These are phyloP conservation scores for Clupea harengus DNA, from an alignment of 2,113 vertebrate species.

Conservation along the genomic window DNA sequence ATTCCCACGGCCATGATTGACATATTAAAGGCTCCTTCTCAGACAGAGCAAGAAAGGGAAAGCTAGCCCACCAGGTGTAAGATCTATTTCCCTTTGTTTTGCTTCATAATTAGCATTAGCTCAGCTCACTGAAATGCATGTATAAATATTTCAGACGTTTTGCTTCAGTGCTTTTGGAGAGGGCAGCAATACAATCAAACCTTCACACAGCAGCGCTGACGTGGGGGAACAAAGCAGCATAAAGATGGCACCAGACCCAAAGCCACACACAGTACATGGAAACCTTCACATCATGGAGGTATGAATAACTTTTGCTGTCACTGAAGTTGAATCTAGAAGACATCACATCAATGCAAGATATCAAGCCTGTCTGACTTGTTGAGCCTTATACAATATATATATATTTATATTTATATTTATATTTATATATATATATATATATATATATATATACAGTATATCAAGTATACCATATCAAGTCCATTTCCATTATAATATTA, in stretches of 20 bases:
- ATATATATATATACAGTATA: too few species aligned
- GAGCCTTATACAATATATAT: background rate
- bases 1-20: conserved; percentile 11
- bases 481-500: background rate
- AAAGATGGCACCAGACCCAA: background rate
- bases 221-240: background rate
- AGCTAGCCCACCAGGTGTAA: background rate
- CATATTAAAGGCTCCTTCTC: conserved; percentile 10
- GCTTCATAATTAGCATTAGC: background rate
- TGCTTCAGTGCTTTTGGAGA: background rate
- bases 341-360: background rate
- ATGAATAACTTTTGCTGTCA: background rate
- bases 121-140: background rate
- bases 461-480: too few species aligned
- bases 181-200: too few species aligned
- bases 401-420: too few species aligned
- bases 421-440: too few species aligned
- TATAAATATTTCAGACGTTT: background rate
- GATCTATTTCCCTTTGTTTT: background rate
- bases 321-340: background rate
- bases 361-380: background rate
- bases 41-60: background rate
- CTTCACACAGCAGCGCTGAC: background rate
- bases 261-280: background rate
- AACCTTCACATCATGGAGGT: background rate